A percentile compares a stretch with the other conserved stretches of the same genome.
Conservation (phyloP, 2,888 invertebrate genomes). For the Heliconius ismenius region DNA sequence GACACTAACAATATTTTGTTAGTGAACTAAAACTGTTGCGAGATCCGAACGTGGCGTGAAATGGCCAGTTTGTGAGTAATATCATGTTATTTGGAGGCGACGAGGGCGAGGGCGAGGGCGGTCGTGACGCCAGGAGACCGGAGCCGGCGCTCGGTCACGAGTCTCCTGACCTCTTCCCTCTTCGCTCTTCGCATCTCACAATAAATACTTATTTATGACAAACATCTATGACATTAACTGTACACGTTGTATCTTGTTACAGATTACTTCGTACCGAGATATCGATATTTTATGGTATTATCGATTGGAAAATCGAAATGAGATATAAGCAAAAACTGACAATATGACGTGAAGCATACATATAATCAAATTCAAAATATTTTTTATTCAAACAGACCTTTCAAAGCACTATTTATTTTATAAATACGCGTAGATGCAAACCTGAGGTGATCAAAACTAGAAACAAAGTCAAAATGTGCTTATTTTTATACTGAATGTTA, state of each 20-base stretch:
- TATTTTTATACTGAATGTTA: too few species aligned
- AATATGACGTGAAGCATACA: background rate
- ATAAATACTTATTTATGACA: slow-evolving; percentile 47
- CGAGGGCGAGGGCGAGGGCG: slow-evolving; percentile 69
- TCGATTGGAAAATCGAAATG: background rate
- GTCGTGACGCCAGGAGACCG: slow-evolving; percentile 66
- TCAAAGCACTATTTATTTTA: background rate
- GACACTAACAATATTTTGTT: slow-evolving; percentile 55
- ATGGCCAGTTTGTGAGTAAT: slow-evolving; percentile 80
- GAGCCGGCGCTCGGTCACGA: slow-evolving; percentile 73
- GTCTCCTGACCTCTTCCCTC: slow-evolving; percentile 70
- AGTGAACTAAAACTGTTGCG: slow-evolving; percentile 55
- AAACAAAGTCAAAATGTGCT: too few species aligned
- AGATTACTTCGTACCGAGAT: slow-evolving; percentile 19
- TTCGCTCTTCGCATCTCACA: slow-evolving; percentile 52
- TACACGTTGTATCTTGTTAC: slow-evolving; percentile 38
- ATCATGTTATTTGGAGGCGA: slow-evolving; percentile 77
- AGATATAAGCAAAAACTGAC: background rate
- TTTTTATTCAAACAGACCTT: too few species aligned
- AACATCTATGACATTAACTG: slow-evolving; percentile 50
- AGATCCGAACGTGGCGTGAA: slow-evolving; percentile 70
- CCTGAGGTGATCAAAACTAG: background rate
- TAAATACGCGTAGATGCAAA: background rate
- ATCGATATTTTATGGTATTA: slow-evolving; percentile 6
- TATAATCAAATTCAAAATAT: background rate